These are phyloP conservation scores for Brachionus manjavacas DNA, from an alignment of 1,140 invertebrate genomes.

Conservation along the genomic window DNA sequence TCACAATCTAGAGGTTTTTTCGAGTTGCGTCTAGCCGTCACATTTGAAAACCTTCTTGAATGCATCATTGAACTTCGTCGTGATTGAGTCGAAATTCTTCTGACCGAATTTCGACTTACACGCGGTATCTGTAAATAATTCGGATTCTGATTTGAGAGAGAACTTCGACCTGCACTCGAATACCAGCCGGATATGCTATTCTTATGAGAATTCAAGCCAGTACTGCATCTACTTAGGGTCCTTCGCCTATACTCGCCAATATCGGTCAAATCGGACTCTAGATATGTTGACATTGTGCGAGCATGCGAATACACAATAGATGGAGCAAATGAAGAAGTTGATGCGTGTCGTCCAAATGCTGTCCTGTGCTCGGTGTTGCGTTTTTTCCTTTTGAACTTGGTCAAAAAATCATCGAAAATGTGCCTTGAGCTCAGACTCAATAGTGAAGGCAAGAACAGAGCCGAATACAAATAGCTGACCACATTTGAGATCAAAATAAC, in stretches of 20 bases:
- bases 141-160: not conserved
- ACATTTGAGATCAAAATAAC: not conserved
- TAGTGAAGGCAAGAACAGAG: not conserved
- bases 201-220: not conserved
- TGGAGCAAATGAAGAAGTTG: constrained; percentile 15
- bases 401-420: not conserved
- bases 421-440: not conserved
- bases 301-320: constrained; percentile 35
- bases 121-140: not conserved
- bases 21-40: not conserved
- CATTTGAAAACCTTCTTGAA: not conserved
- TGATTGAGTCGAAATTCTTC: constrained; percentile 4
- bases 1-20: not conserved
- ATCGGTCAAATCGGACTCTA: constrained; percentile 4
- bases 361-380: not conserved
- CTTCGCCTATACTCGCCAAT: constrained; percentile 29
- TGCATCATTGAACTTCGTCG: not conserved
- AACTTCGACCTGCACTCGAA: not conserved
- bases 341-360: not conserved
- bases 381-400: not conserved
- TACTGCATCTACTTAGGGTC: constrained; percentile 12
- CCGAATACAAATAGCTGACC: constrained; percentile 5
- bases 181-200: not conserved
- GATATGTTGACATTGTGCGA: not conserved
- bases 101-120: not conserved